Percentiles rank a stretch among this genome's conserved stretches.
These are phyloP conservation scores for Gasterosteus aculeatus DNA, from an alignment of 2,113 vertebrate species.

Conservation along the genomic window DNA sequence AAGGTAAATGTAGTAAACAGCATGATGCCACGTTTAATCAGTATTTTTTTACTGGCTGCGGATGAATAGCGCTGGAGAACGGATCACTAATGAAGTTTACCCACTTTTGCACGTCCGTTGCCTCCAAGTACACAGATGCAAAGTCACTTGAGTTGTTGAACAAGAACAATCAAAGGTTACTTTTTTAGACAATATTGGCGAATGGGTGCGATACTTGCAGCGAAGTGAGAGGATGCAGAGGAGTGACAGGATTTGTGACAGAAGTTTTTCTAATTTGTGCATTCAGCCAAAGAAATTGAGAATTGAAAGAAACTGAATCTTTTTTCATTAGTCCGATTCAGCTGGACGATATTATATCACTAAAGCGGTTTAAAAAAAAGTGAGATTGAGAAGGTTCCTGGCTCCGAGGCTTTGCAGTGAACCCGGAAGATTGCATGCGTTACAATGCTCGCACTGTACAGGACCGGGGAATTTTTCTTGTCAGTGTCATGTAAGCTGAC, in stretches of 20 bases:
- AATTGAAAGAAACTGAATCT: background rate
- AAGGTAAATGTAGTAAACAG: background rate
- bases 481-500: slow-evolving; percentile 73
- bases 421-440: slow-evolving; percentile 22
- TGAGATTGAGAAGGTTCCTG: slow-evolving; percentile 8
- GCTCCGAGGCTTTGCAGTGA: background rate
- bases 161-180: too few relatives aligned
- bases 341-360: slow-evolving; percentile 3
- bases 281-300: slow-evolving; percentile 12
- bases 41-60: background rate
- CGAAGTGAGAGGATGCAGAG: too few relatives aligned
- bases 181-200: too few relatives aligned
- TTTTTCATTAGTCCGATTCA: background rate
- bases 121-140: background rate
- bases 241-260: background rate
- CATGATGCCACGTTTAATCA: background rate
- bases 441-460: slow-evolving; percentile 21
- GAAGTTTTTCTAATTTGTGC: slow-evolving; percentile 23
- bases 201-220: too few relatives aligned
- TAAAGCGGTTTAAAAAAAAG: too few relatives aligned
- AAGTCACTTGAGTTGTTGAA: background rate
- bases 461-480: slow-evolving; percentile 51
- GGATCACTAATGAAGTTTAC: background rate
- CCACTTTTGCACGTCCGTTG: background rate
- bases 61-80: background rate